Conservation (phyloP, 2,888 invertebrate genomes). For the Dione juno region DNA sequence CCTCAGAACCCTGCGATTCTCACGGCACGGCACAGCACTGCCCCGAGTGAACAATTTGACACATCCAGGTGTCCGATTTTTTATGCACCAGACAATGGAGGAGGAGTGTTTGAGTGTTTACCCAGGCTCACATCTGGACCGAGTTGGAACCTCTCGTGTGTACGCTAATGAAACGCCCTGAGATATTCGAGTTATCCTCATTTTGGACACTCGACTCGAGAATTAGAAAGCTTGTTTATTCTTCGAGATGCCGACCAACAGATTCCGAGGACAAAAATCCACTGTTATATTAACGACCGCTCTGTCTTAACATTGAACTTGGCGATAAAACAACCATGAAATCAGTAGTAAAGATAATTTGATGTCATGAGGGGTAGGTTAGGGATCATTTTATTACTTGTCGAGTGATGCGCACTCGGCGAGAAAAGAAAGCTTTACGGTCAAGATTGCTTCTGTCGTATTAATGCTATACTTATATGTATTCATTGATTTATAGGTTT, state of each 20-base stretch:
- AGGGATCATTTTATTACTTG: constrained; percentile 52
- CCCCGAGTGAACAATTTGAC: constrained; percentile 81
- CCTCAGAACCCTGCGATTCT: constrained; percentile 61
- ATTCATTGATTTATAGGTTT: no score
- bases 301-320: constrained; percentile 76
- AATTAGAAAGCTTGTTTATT: constrained; percentile 67
- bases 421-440: constrained; percentile 31
- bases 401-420: constrained; percentile 41
- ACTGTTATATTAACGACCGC: constrained; percentile 66
- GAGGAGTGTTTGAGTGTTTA: constrained; percentile 64
- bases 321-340: constrained; percentile 76
- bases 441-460: constrained; percentile 28
- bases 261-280: constrained; percentile 68
- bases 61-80: constrained; percentile 83
- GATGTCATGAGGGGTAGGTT: constrained; percentile 64
- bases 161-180: constrained; percentile 71
- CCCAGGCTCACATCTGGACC: constrained; percentile 81
- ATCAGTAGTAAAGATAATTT: constrained; percentile 77
- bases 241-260: constrained; percentile 59
- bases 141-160: constrained; percentile 78
- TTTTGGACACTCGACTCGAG: constrained; percentile 57
- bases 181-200: constrained; percentile 51
- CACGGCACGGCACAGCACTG: constrained; percentile 73
- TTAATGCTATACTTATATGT: not conserved
- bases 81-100: constrained; percentile 72